Percentiles rank a stretch among this genome's conserved stretches.
phyloP scores from a whole-genome alignment of 2,797 vertebrate genomes.

The Scleropages formosus region DNA sequence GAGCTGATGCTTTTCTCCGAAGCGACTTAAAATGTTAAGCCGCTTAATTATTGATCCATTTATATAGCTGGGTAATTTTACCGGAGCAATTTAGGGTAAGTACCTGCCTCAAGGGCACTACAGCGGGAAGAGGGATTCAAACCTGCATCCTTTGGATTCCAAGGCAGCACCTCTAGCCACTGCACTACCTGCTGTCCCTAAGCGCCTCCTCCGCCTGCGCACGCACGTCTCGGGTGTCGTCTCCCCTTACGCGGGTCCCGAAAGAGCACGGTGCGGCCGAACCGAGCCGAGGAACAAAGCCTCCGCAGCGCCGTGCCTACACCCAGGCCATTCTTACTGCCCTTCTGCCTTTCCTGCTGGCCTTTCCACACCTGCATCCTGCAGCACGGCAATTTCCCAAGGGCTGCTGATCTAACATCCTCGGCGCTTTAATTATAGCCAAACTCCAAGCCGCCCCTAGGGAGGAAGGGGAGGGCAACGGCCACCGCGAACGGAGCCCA shows the following conservation, averaged over 20 bases:
- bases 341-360: constrained; percentile 50
- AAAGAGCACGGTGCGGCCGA: background rate
- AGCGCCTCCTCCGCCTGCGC: no score
- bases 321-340: background rate
- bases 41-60: no score
- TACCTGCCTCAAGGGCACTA: no score
- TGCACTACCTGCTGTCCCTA: no score
- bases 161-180: no score
- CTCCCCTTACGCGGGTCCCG: background rate
- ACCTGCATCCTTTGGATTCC: no score
- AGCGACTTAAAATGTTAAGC: no score
- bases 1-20: no score
- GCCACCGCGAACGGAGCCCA: no score
- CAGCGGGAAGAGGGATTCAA: no score
- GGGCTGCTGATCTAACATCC: constrained; percentile 39
- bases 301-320: background rate
- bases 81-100: no score
- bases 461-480: background rate
- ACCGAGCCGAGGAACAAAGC: background rate
- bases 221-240: background rate
- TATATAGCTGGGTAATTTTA: no score
- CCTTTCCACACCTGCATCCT: constrained; percentile 66
- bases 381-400: constrained; percentile 59
- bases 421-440: background rate
- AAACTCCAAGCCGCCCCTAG: background rate